phyloP scores from a whole-genome alignment of 2,113 vertebrate genomes.

The Ciconia stormi region DNA sequence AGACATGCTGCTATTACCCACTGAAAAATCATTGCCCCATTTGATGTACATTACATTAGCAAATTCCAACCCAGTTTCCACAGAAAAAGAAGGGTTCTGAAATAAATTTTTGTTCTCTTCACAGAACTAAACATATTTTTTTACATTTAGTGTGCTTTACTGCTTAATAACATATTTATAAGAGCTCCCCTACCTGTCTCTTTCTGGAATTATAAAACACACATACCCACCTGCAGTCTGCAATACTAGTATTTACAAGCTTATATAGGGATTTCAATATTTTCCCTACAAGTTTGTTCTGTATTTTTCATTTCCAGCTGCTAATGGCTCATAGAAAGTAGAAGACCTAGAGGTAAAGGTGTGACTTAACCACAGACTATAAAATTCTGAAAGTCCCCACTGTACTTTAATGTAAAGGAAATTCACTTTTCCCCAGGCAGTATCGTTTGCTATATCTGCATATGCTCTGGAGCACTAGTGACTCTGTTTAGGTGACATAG shows the following conservation, averaged over 20 bases:
- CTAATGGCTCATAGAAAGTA: conserved; percentile 27
- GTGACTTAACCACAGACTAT: conserved; percentile 18
- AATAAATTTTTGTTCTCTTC: neutral
- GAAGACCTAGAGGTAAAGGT: conserved; percentile 44
- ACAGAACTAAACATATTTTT: neutral
- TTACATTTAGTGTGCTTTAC: conserved; percentile 32
- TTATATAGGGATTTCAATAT: conserved; percentile 29
- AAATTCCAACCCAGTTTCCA: neutral
- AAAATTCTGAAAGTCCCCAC: conserved; percentile 33
- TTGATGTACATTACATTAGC: neutral
- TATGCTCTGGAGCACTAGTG: neutral
- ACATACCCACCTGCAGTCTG: conserved; percentile 31
- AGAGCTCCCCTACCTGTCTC: conserved; percentile 62
- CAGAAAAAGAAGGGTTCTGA: neutral
- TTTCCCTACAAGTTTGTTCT: conserved; percentile 48
- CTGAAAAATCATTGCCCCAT: neutral
- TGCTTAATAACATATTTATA: conserved; percentile 60
- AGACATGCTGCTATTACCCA: neutral
- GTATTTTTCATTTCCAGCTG: conserved; percentile 65
- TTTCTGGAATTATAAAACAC: conserved; percentile 66
- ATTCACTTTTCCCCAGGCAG: conserved; percentile 37
- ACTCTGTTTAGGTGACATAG: neutral
- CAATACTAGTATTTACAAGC: conserved; percentile 49
- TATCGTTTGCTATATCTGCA: neutral
- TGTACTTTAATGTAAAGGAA: conserved; percentile 41